Base-by-base conservation (phyloP, 2,888 invertebrate species). In the Caenorhabditis sp. region DNA sequence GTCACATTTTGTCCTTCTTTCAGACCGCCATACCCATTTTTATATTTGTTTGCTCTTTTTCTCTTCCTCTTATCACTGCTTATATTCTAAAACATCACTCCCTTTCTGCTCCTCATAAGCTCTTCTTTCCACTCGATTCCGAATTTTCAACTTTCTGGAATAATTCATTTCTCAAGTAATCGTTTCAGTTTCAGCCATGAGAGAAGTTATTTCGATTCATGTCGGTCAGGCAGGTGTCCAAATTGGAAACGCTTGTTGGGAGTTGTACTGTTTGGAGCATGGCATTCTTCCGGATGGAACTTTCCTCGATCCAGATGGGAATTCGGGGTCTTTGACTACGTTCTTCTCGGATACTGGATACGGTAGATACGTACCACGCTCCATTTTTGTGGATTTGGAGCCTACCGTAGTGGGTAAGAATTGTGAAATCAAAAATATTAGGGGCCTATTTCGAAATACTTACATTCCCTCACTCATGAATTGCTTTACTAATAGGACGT, bases 321-420 rank as follows among this genome's bases (percentile, higher is more conserved):
- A 51, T 54, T 44, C 59, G 69, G 97, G 97, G 94, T 96, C 96
- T 82, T 97, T 96, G 94, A 97, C 96, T 94, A 97, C 94, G 24
- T 94, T 94, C 91, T 94, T 94, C 92, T 93, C 93, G 85, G 97
- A 97, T 97, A 86, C 88, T 1, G 83, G 85, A 44, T 73, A 69
- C 28, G 86, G 96, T 96, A 49, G 74, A 49, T 72, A 96, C 94
- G 88, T 88, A 16, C 88, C 88, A n/a, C 73, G 88, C 14, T 86
- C 87, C 19, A 83, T 88, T 59, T 86, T 88, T 75, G 86, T 88
- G 41, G 88, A 88, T 72, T 76, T 88, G 74, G 88, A 88, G 69
- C 86, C 87, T 3, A 88, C 88, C n/a, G 88, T 88, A n/a, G 82
- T 88, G n/a, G 88, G 85, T 84, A 35, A 58, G 80, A 24, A 14